Conservation (phyloP, 2,797 vertebrate genomes). For the Coracias cyanogaster region DNA sequence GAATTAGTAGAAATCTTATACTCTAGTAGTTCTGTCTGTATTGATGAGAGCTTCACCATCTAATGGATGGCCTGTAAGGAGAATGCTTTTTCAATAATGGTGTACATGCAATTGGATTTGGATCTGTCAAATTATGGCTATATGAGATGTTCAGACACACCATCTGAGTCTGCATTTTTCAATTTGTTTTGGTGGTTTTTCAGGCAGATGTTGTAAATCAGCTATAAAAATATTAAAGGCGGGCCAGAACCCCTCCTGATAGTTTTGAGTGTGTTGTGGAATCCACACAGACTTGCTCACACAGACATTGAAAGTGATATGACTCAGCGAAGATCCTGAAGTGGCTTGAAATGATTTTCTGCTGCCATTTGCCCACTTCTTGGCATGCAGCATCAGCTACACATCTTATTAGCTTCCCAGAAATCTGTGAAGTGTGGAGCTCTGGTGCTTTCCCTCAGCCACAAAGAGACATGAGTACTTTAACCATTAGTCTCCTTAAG, state of each 20-base stretch:
- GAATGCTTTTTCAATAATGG: background rate
- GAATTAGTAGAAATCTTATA: background rate
- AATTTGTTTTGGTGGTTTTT: conserved; percentile 43
- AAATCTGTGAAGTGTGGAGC: conserved; percentile 53
- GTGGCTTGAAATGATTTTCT: conserved; percentile 57
- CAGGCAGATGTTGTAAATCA: conserved; percentile 73
- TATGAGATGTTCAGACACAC: conserved; percentile 48
- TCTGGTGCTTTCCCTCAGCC: conserved; percentile 52
- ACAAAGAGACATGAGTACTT: conserved; percentile 14
- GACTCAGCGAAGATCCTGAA: conserved; percentile 57
- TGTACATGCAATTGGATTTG: conserved; percentile 36
- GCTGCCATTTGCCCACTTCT: conserved; percentile 54
- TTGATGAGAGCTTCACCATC: background rate
- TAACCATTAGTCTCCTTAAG: conserved; percentile 34
- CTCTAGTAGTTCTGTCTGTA: background rate
- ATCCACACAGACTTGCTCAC: conserved; percentile 46
- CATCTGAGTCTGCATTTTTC: conserved; percentile 57
- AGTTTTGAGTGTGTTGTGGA: conserved; percentile 51
- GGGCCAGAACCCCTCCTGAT: conserved; percentile 43
- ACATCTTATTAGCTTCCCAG: conserved; percentile 48
- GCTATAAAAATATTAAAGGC: conserved; percentile 68
- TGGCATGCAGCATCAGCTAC: conserved; percentile 4
- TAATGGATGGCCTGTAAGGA: background rate
- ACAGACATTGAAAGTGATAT: conserved; percentile 59
- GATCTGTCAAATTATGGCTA: conserved; percentile 43